Percentiles rank a stretch among this genome's conserved stretches.
Evolutionary conservation across 2,797 vertebrate genomes (phyloP).

Genomic region (Pseudochaenichthys georgianus): DNA sequence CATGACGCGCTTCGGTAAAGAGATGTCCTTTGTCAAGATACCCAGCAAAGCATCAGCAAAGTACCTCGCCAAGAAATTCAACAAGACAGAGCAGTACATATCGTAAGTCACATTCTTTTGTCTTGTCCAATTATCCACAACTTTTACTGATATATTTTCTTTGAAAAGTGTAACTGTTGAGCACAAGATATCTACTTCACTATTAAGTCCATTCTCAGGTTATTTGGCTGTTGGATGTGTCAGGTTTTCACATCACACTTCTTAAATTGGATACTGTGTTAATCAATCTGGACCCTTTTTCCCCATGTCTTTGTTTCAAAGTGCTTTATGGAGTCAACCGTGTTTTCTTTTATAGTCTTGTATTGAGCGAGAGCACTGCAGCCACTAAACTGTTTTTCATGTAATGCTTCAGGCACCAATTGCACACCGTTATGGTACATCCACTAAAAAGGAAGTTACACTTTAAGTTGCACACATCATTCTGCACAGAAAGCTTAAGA

Average conservation of each 20-base stretch:
- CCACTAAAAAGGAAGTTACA: too few species aligned
- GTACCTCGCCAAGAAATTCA: conserved; percentile 97
- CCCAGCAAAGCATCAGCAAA: conserved; percentile 97
- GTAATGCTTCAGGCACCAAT: too few species aligned
- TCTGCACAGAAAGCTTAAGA: not conserved
- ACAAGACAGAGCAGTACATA: conserved; percentile 98
- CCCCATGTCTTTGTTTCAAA: too few species aligned
- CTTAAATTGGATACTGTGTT: not conserved
- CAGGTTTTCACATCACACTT: not conserved
- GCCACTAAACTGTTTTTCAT: too few species aligned
- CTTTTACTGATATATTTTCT: not conserved
- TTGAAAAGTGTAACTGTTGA: not conserved
- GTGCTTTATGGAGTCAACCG: too few species aligned
- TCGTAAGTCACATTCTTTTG: conserved; percentile 80
- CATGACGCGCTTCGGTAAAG: conserved; percentile 93
- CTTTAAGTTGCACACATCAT: not conserved
- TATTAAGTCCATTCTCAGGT: not conserved
- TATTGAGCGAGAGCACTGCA: too few species aligned
- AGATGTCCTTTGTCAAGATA: conserved; percentile 97
- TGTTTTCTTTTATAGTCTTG: too few species aligned
- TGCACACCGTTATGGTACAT: too few species aligned
- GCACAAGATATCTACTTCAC: not conserved
- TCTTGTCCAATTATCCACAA: not conserved
- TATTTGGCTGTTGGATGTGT: not conserved
- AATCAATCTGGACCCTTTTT: too few species aligned